These are phyloP conservation scores for Apaloderma vittatum DNA, from an alignment of 2,113 vertebrate species.

Conservation along the genomic window DNA sequence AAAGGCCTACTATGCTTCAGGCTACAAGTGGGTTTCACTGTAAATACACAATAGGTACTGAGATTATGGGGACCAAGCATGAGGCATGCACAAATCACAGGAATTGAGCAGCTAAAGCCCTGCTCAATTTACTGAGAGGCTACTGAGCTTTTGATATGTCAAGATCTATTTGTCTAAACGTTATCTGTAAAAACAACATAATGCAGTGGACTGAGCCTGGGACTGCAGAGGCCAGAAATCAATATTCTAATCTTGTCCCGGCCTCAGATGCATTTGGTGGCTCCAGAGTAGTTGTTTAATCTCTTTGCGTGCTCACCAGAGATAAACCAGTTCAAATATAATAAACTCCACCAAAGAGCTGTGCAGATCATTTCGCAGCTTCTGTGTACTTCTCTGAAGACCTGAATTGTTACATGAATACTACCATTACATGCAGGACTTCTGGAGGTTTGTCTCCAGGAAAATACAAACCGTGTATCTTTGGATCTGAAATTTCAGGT, in stretches of 20 bases:
- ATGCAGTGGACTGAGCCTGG: constrained; percentile 36
- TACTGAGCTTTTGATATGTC: constrained; percentile 48
- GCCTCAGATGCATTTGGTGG: background rate
- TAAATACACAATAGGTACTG: constrained; percentile 20
- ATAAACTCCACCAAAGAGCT: constrained; percentile 7
- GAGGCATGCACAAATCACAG: constrained; percentile 30
- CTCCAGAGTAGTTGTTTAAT: constrained; percentile 15
- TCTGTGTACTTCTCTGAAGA: background rate
- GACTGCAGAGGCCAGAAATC: constrained; percentile 36
- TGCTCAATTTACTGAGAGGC: constrained; percentile 48
- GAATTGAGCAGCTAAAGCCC: constrained; percentile 41
- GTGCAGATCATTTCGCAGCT: background rate
- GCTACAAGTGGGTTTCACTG: constrained; percentile 4
- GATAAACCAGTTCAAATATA: constrained; percentile 43
- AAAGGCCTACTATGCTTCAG: background rate
- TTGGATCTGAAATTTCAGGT: background rate
- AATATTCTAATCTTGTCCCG: constrained; percentile 46
- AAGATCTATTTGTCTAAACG: constrained; percentile 61
- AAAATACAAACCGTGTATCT: background rate
- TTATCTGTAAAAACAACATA: constrained; percentile 61
- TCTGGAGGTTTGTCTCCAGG: background rate
- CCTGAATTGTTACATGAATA: background rate
- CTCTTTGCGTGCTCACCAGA: background rate
- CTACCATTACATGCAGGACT: background rate
- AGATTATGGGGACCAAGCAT: background rate